Base-by-base conservation (phyloP, 2,797 vertebrate genomes). In the Chaenodraco wilsoni region DNA sequence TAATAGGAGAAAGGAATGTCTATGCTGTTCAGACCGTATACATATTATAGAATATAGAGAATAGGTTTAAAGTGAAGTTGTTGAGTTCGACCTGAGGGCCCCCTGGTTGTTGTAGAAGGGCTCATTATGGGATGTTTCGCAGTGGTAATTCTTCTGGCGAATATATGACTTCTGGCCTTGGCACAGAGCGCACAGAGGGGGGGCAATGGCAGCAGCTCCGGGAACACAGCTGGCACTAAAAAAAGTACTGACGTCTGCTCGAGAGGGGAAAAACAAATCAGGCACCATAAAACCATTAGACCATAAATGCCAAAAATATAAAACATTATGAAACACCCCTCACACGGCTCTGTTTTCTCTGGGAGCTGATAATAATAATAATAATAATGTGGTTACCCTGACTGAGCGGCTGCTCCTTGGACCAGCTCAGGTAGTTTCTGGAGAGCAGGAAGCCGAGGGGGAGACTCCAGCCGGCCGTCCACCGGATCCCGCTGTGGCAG, bases 381-480 rank as follows among this genome's bases (percentile, higher is more conserved):
- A 60, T 9, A 37, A 37, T 37, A 7, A 37, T 37, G 6, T 9
- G 33, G 11, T 85, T 76, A 95, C 97, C 96, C 75, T 96, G 95
- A 82, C 93, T 95, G 63, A 98, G 92, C 0, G 96, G 94, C 48
- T 95, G 94, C 0, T 95, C 87, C 81, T 97, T 94, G 12, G 93
- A 93, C 97, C 97, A 97, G 69, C 87, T 90, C 74, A 97, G 92
- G 49, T 95, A 85, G 87, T 96, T 96, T 43, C 93, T 93, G 65
- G 96, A 96, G 60, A 98, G 91, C 21, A 98, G 92, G 87, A 97
- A 97, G 57, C 96, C 95, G 9, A 98, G 84, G 0, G 96, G 97
- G 15, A 98, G 93, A 79, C 95, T 98, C 97, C 97, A 97, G 54
- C 97, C 97, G 0, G 96, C 93, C 0, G 96, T 97, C 95, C 96